phyloP scores from a whole-genome alignment of 2,113 vertebrate genomes.

The Bungarus multicinctus region DNA sequence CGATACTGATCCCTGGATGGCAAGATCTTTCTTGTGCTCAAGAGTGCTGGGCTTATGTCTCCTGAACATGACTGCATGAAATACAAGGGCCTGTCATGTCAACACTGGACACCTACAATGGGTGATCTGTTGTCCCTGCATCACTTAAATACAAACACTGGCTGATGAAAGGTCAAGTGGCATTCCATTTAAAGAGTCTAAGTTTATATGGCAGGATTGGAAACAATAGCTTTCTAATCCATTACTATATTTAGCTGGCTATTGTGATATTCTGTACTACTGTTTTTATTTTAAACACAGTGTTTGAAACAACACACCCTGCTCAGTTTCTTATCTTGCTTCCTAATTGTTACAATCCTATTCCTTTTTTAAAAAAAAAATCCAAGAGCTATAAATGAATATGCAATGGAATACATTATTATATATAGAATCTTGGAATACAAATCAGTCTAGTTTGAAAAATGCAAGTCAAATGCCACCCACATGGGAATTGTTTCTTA shows the following conservation, averaged over 20 bases:
- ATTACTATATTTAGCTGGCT: slow-evolving; percentile 75
- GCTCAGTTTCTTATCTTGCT: slow-evolving; percentile 53
- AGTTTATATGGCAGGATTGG: slow-evolving; percentile 70
- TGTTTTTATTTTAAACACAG: slow-evolving; percentile 28
- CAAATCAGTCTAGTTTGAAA: background rate
- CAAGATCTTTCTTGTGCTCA: slow-evolving; percentile 39
- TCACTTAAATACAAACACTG: slow-evolving; percentile 63
- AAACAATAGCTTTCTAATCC: slow-evolving; percentile 74
- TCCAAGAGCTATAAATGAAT: slow-evolving; percentile 28
- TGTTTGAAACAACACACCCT: slow-evolving; percentile 42
- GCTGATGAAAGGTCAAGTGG: slow-evolving; percentile 65
- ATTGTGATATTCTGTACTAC: slow-evolving; percentile 39
- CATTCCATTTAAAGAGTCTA: slow-evolving; percentile 66
- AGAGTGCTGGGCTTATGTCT: slow-evolving; percentile 50
- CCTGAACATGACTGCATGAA: slow-evolving; percentile 60
- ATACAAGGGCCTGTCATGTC: slow-evolving; percentile 50
- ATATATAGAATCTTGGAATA: slow-evolving; percentile 22
- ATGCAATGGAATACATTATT: slow-evolving; percentile 1
- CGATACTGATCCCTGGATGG: slow-evolving; percentile 41
- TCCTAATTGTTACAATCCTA: slow-evolving; percentile 12
- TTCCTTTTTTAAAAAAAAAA: slow-evolving; percentile 24
- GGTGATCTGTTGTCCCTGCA: slow-evolving; percentile 38
- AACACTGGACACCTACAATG: slow-evolving; percentile 44
- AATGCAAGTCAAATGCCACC: background rate
- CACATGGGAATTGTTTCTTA: background rate